A percentile compares a stretch with the other conserved stretches of the same genome.
Conservation (phyloP, 1,140 invertebrate genomes). For the Drosophila fuyamai region DNA sequence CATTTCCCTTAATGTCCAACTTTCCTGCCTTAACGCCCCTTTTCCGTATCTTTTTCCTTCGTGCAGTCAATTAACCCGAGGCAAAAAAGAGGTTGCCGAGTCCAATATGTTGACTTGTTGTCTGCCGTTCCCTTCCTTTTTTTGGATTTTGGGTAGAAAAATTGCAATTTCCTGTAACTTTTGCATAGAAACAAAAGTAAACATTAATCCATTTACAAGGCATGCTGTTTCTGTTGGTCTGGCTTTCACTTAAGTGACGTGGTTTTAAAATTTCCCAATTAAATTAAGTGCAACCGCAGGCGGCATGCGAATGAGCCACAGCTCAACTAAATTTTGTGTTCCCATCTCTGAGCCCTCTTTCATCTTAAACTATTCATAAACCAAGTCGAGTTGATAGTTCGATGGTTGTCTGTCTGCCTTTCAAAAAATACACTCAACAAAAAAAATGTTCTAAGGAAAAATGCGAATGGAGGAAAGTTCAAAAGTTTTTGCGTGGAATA, state of each 20-base stretch:
- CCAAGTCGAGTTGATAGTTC: constrained; percentile 65
- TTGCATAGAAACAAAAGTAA: constrained; percentile 68
- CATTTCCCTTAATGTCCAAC: constrained; percentile 31
- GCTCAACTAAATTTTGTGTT: constrained; percentile 18
- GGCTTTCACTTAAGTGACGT: constrained; percentile 69
- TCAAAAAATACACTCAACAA: constrained; percentile 18
- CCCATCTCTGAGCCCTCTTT: constrained; percentile 13
- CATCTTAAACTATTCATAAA: constrained; percentile 78
- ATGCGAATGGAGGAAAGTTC: too few relatives aligned
- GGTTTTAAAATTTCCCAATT: constrained; percentile 84
- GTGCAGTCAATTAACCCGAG: constrained; percentile 77
- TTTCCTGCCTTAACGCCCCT: constrained; percentile 8
- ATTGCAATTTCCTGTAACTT: constrained; percentile 78
- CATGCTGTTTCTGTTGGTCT: constrained; percentile 19
- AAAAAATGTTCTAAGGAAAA: background rate
- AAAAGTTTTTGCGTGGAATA: too few relatives aligned
- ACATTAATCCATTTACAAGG: constrained; percentile 81
- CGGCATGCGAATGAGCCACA: constrained; percentile 74
- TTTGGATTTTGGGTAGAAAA: constrained; percentile 68
- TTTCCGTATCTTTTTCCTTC: constrained; percentile 25
- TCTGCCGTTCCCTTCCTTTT: constrained; percentile 41
- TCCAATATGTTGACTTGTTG: constrained; percentile 78
- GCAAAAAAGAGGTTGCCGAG: constrained; percentile 67
- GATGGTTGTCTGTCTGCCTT: constrained; percentile 20
- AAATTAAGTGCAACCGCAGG: constrained; percentile 84